A percentile compares a stretch with the other conserved stretches of the same genome.
These are phyloP conservation scores for Plestiodon gilberti DNA, from an alignment of 2,113 vertebrate genomes.

Conservation along the genomic window DNA sequence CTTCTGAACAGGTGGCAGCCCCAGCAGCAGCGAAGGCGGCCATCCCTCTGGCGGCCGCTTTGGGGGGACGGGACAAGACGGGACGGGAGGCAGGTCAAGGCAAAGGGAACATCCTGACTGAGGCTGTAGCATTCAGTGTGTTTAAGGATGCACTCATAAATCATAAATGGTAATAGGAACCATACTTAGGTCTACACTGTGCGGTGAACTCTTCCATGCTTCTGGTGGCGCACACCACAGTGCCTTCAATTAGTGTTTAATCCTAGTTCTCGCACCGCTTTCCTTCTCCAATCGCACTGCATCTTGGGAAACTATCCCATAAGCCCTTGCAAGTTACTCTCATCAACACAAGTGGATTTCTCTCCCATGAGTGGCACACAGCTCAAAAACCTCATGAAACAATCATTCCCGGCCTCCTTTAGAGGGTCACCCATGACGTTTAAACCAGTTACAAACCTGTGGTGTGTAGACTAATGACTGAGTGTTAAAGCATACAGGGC, in stretches of 20 bases:
- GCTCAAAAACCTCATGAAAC: neutral
- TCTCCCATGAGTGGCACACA: neutral
- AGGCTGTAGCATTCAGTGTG: neutral
- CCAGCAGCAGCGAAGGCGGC: neutral
- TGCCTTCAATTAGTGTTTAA: too few species aligned
- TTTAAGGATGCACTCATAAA: neutral
- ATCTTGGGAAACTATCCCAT: too few species aligned
- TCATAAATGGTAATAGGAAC: neutral
- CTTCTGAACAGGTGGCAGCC: neutral
- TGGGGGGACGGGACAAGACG: rapidly evolving
- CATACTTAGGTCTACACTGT: neutral
- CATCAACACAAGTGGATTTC: neutral
- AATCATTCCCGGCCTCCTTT: neutral
- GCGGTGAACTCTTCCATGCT: neutral
- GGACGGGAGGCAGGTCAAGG: neutral
- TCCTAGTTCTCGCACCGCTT: neutral
- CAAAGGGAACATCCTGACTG: too few species aligned
- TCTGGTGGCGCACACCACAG: neutral
- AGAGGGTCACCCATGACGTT: neutral
- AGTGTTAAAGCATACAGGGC: too few species aligned
- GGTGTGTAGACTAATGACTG: neutral
- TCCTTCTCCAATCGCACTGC: neutral
- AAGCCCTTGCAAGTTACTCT: too few species aligned
- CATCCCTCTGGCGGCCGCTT: neutral
- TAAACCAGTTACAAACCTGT: neutral